Conservation (phyloP, 2,113 vertebrate species). For the human region GRCh38 chr9:77083001-77083500, state of each 20-base stretch:
- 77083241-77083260: background rate
- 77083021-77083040: background rate
- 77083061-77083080: background rate
- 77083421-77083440: background rate
- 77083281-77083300: background rate
- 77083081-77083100: background rate
- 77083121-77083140: background rate
- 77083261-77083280: background rate
- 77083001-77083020: background rate
- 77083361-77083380: background rate
- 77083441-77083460: background rate
- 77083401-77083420: background rate
- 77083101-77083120: background rate
- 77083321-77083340: background rate
- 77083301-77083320: background rate
- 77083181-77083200: background rate
- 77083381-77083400: background rate
- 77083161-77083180: background rate
- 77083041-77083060: background rate
- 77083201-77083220: background rate
- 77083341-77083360: background rate
- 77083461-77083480: background rate
- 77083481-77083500: background rate
- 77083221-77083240: background rate
- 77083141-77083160: conserved; percentile 14